phyloP scores from a whole-genome alignment of 1,140 invertebrate genomes.

The Asbolus verrucosus region DNA sequence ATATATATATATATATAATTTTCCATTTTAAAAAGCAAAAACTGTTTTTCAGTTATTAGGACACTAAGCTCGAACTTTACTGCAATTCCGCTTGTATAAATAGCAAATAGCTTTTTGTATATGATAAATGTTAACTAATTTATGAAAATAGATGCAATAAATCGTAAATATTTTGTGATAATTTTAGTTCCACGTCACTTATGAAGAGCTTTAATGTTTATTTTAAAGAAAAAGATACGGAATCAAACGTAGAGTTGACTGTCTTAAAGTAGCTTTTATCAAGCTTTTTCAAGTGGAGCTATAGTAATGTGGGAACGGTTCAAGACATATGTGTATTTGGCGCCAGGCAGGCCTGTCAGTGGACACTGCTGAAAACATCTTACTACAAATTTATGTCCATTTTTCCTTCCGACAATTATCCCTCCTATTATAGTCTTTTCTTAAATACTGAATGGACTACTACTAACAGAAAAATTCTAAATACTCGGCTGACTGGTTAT shows the following conservation, averaged over 20 bases:
- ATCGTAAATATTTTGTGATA: constrained; percentile 1
- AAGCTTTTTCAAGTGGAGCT: constrained; percentile 54
- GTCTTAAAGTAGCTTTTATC: constrained; percentile 55
- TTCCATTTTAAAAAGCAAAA: too few relatives aligned
- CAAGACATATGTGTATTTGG: constrained; percentile 50
- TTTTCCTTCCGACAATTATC: too few relatives aligned
- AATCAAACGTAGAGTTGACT: constrained; percentile 45
- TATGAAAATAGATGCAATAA: constrained; percentile 13
- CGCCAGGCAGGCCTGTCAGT: constrained; percentile 49
- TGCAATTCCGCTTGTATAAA: too few relatives aligned
- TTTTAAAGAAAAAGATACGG: constrained; percentile 48
- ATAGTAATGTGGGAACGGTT: constrained; percentile 53
- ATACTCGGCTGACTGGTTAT: too few relatives aligned
- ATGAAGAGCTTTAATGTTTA: not conserved
- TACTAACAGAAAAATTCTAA: too few relatives aligned
- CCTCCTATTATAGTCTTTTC: not conserved
- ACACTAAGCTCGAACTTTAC: too few relatives aligned
- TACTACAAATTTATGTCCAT: too few relatives aligned
- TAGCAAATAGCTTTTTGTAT: not conserved
- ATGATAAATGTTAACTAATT: constrained; percentile 23
- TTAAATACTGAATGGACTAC: not conserved
- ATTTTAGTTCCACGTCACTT: constrained; percentile 6
- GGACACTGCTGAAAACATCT: constrained; percentile 43
- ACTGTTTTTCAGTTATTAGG: too few relatives aligned
- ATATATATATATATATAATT: too few relatives aligned